Evolutionary conservation across 2,888 invertebrate species (phyloP).

Genomic region (Yponomeuta plumbellus): DNA sequence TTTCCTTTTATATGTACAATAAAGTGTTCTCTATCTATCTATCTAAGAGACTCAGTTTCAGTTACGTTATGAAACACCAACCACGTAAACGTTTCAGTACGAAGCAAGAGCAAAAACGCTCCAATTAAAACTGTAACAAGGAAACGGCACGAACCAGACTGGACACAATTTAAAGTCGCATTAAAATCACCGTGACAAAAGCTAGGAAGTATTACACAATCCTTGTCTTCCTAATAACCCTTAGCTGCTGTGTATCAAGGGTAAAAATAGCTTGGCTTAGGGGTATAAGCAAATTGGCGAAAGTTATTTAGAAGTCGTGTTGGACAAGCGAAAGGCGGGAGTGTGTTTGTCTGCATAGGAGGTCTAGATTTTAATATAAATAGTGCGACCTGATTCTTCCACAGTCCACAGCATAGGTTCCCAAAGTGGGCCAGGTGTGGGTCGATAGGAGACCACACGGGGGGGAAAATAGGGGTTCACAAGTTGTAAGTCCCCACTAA

Average conservation of each 20-base stretch:
- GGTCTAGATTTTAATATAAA: slow-evolving; percentile 12
- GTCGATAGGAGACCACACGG: no score
- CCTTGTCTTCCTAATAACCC: neutral
- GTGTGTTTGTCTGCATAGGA: slow-evolving; percentile 15
- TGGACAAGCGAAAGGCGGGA: slow-evolving; percentile 19
- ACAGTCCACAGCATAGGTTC: neutral
- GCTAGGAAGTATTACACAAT: slow-evolving; percentile 5
- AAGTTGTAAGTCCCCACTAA: no score
- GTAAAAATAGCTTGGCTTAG: slow-evolving; percentile 2
- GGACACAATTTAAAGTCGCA: slow-evolving; percentile 10
- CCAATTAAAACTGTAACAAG: slow-evolving; percentile 1
- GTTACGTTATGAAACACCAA: no score
- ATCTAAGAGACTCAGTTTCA: no score
- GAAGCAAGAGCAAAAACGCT: neutral
- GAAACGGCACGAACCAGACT: slow-evolving; percentile 5
- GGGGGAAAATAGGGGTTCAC: no score
- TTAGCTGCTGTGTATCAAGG: neutral
- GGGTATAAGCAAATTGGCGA: neutral
- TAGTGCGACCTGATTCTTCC: neutral
- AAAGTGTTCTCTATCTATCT: no score
- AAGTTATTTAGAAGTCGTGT: neutral
- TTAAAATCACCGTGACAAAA: slow-evolving; percentile 1
- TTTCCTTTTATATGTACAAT: no score
- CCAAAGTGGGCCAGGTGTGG: no score
- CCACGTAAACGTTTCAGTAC: no score